These are phyloP conservation scores for Poeciliopsis turneri DNA, from an alignment of 2,797 vertebrate genomes.

Conservation along the genomic window DNA sequence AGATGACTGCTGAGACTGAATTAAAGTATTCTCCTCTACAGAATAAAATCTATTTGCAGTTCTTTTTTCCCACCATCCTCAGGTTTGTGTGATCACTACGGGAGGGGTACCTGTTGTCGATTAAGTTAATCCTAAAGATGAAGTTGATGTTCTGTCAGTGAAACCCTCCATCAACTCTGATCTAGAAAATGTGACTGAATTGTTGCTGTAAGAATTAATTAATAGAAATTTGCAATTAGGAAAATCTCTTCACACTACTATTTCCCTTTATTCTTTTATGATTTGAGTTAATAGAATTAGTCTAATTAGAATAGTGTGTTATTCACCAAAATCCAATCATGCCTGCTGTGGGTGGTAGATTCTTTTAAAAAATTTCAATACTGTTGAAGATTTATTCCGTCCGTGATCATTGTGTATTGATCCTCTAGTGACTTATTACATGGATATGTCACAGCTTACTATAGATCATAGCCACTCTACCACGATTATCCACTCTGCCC, in stretches of 20 bases:
- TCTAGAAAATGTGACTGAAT: not conserved
- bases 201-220: not conserved
- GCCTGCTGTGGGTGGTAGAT: not conserved
- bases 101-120: slow-evolving; percentile 12
- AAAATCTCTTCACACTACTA: not conserved
- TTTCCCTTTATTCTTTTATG: not conserved
- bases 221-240: not conserved
- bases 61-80: slow-evolving; percentile 36
- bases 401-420: not conserved
- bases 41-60: slow-evolving; percentile 29
- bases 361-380: not conserved
- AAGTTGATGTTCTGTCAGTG: slow-evolving; percentile 13
- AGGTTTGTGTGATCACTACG: slow-evolving; percentile 37
- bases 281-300: not conserved
- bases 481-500: slow-evolving; percentile 63
- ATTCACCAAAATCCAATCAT: not conserved
- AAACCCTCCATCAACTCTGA: slow-evolving; percentile 17
- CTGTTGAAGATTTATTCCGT: not conserved
- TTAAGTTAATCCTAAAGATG: not conserved
- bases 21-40: slow-evolving; percentile 27
- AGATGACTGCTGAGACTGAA: slow-evolving; percentile 45
- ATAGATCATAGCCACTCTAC: slow-evolving; percentile 43
- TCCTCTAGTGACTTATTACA: slow-evolving; percentile 20
- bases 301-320: not conserved
- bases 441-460: slow-evolving; percentile 28